phyloP scores from a whole-genome alignment of 2,113 vertebrate genomes.

The Mobula hypostoma region DNA sequence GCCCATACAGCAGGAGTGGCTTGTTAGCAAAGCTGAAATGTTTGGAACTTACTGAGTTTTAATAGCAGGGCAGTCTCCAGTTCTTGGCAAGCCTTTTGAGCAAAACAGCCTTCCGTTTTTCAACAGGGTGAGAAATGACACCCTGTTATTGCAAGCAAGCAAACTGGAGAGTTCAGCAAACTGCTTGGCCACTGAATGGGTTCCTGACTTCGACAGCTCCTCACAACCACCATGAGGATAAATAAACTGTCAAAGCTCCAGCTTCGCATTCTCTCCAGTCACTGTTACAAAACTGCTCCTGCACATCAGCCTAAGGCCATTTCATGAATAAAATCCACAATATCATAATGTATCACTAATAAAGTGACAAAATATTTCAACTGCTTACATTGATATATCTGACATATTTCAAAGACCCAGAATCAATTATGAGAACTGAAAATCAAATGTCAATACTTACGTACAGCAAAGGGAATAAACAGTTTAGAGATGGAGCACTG shows the following conservation, averaged over 20 bases:
- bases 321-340: constrained; percentile 20
- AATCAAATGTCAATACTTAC: neutral
- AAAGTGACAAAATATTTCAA: constrained; percentile 29
- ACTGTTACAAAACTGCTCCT: neutral
- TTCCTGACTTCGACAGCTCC: neutral
- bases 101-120: neutral
- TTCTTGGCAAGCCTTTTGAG: neutral
- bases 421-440: neutral
- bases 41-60: too few relatives aligned
- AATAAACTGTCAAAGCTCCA: neutral
- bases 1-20: neutral
- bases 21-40: too few relatives aligned
- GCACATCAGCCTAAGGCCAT: constrained; percentile 10
- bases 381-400: constrained; percentile 6
- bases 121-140: neutral
- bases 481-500: neutral
- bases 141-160: neutral
- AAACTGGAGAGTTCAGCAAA: neutral
- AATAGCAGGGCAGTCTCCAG: neutral
- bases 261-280: neutral
- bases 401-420: neutral
- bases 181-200: neutral
- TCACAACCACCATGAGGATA: neutral
- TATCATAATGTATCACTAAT: constrained; percentile 23
- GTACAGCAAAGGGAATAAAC: neutral